These are phyloP conservation scores for Lasioglossum malachurum DNA, from an alignment of 2,888 invertebrate genomes.

Conservation along the genomic window DNA sequence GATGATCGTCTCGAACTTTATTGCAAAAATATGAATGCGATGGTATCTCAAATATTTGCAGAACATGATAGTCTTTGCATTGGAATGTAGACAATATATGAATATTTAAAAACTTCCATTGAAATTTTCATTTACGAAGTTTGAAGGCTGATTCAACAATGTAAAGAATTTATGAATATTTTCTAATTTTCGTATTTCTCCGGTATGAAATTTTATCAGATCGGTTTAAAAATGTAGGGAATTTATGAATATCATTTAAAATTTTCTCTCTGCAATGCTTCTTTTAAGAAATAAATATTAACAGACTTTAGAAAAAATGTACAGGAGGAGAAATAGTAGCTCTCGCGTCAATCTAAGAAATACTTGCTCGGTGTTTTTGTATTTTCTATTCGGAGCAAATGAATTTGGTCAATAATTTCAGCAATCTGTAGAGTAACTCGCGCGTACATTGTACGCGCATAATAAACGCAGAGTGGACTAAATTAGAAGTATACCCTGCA, in stretches of 20 bases:
- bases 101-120: background rate
- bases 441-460: no score
- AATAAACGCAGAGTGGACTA: constrained; percentile 9
- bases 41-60: background rate
- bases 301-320: background rate
- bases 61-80: background rate
- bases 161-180: background rate
- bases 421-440: background rate
- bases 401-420: constrained; percentile 7
- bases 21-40: background rate
- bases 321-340: background rate
- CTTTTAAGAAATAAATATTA: background rate
- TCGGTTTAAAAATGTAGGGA: background rate
- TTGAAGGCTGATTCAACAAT: background rate
- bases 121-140: background rate
- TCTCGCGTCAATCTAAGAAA: background rate
- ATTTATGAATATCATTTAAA: background rate
- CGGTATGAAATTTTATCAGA: background rate
- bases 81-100: background rate
- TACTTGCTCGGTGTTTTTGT: background rate
- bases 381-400: background rate
- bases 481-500: constrained; percentile 28
- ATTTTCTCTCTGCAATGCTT: background rate
- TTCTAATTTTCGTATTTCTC: background rate
- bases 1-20: background rate